A percentile compares a stretch with the other conserved stretches of the same genome.
These are phyloP conservation scores for Psix sp. DNA, from an alignment of 1,140 invertebrate species.

Conservation along the genomic window DNA sequence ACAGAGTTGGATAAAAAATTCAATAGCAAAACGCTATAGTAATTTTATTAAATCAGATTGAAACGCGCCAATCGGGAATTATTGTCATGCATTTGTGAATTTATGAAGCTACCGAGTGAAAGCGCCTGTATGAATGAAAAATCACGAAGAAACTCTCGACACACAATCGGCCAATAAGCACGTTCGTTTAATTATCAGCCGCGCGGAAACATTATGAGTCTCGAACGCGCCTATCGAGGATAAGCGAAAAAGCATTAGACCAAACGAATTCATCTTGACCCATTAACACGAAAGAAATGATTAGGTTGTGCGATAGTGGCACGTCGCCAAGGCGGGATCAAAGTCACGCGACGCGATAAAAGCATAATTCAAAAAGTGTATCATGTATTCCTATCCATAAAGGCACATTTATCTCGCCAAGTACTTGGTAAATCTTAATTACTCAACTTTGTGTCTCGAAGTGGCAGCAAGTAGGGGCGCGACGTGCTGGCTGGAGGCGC, in stretches of 20 bases:
- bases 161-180: slow-evolving; percentile 3
- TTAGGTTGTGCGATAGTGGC: slow-evolving; percentile 34
- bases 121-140: background rate
- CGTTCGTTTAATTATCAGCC: slow-evolving; percentile 8
- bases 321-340: slow-evolving; percentile 42
- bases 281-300: slow-evolving; percentile 45
- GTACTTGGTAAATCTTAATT: slow-evolving; percentile 53
- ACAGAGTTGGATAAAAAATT: too few relatives aligned
- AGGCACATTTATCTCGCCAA: slow-evolving; percentile 46
- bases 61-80: too few relatives aligned
- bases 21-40: background rate
- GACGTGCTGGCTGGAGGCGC: slow-evolving; percentile 25
- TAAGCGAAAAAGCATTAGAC: background rate
- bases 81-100: background rate
- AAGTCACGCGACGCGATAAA: slow-evolving; percentile 44
- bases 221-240: slow-evolving; percentile 2
- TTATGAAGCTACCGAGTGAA: background rate
- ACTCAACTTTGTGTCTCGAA: slow-evolving; percentile 52
- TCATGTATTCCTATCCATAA: slow-evolving; percentile 52
- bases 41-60: slow-evolving; percentile 1
- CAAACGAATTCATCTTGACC: slow-evolving; percentile 50
- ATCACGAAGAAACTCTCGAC: background rate
- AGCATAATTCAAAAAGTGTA: slow-evolving; percentile 55
- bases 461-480: slow-evolving; percentile 29
- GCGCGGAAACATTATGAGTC: slow-evolving; percentile 1